These are phyloP conservation scores for Trididemnum nubilum DNA, from an alignment of 23 tunicate species.

Conservation along the genomic window DNA sequence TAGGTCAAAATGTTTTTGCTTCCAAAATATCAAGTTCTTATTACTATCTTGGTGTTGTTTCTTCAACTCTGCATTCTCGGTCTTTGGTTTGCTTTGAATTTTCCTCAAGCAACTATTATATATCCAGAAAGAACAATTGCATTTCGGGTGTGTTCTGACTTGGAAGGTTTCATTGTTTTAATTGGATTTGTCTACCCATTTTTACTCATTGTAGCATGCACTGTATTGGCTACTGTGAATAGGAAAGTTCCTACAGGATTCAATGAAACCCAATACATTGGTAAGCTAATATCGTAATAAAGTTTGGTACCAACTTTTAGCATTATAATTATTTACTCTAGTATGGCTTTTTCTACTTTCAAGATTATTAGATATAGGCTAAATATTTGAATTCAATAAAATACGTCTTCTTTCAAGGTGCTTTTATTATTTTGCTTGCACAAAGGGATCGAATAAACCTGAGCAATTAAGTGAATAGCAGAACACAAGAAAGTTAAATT, in stretches of 20 bases:
- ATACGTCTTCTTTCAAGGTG: too few species aligned
- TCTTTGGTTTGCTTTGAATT: constrained; percentile 54
- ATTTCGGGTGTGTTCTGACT: constrained; percentile 43
- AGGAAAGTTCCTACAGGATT: constrained; percentile 53
- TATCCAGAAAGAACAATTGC: constrained; percentile 34
- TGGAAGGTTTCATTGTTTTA: constrained; percentile 1
- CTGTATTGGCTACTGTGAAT: constrained; percentile 45
- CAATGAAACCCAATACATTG: constrained; percentile 50
- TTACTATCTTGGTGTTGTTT: constrained; percentile 27
- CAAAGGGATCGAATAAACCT: too few species aligned
- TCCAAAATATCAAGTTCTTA: constrained; percentile 60
- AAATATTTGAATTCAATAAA: too few species aligned
- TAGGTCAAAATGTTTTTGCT: constrained; percentile 60
- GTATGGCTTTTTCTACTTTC: too few species aligned
- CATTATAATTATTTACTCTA: too few species aligned
- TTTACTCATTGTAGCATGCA: constrained; percentile 44
- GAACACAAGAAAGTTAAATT: too few species aligned
- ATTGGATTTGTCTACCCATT: constrained; percentile 38
- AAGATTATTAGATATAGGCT: too few species aligned
- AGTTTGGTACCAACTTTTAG: too few species aligned
- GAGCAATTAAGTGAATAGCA: too few species aligned
- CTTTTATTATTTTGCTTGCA: too few species aligned
- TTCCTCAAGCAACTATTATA: constrained; percentile 16
- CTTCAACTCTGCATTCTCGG: constrained; percentile 56
- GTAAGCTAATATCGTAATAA: too few species aligned